These are phyloP conservation scores for Megaceryle maxima DNA, from an alignment of 2,113 vertebrate genomes.

Conservation along the genomic window DNA sequence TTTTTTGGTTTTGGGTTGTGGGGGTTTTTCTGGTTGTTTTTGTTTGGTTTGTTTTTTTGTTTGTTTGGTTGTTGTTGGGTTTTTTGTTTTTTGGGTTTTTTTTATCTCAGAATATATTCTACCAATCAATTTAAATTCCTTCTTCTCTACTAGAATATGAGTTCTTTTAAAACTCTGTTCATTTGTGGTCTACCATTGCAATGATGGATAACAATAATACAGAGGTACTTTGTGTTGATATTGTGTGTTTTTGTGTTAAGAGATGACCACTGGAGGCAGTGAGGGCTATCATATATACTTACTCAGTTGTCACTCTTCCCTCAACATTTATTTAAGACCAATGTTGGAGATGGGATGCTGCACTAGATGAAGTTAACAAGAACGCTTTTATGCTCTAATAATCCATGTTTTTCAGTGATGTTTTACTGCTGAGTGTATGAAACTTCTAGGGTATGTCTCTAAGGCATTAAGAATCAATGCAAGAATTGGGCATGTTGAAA, in stretches of 20 bases:
- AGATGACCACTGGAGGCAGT: background rate
- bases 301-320: background rate
- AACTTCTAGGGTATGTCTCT: background rate
- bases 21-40: too few relatives aligned
- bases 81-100: background rate
- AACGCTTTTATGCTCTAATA: background rate
- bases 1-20: background rate
- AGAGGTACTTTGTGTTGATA: background rate
- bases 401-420: background rate
- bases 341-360: background rate
- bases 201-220: background rate
- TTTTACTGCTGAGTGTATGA: background rate
- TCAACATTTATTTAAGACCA: background rate
- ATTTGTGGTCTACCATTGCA: background rate
- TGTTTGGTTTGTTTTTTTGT: too few relatives aligned
- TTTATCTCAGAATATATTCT: background rate
- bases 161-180: background rate
- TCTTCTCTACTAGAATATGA: background rate
- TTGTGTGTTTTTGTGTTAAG: background rate
- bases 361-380: background rate
- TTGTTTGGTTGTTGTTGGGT: too few relatives aligned
- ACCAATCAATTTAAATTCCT: background rate
- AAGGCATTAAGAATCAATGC: background rate
- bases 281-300: background rate
- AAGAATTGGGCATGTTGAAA: background rate